phyloP scores from a whole-genome alignment of 1,140 invertebrate species.

The Temnothorax nylanderi region DNA sequence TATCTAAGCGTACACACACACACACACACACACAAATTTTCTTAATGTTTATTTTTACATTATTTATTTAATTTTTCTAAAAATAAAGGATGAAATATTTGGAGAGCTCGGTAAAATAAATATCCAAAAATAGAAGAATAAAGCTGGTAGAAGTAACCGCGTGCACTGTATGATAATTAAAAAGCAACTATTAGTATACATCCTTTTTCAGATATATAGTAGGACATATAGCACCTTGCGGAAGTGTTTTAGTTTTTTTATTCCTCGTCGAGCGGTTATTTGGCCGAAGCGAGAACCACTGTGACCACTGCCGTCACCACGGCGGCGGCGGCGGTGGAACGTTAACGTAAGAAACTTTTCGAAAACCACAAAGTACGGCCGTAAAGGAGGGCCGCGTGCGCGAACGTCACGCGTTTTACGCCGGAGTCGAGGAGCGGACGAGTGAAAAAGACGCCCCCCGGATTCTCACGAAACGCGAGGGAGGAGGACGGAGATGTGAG shows the following conservation, averaged over 20 bases:
- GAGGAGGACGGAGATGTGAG: conserved; percentile 24
- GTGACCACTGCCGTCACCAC: conserved; percentile 17
- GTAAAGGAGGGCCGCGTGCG: conserved; percentile 76
- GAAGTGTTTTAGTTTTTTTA: background rate
- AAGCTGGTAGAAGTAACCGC: background rate
- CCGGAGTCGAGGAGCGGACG: conserved; percentile 22
- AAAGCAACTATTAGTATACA: background rate
- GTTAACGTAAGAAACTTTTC: conserved; percentile 77
- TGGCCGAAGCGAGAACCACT: conserved; percentile 45
- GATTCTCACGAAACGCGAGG: conserved; percentile 44
- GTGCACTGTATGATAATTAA: background rate
- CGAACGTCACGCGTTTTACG: conserved; percentile 60
- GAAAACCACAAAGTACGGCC: conserved; percentile 81
- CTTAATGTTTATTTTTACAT: background rate
- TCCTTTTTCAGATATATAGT: background rate
- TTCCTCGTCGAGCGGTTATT: conserved; percentile 2
- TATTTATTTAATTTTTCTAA: background rate
- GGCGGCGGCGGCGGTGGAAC: conserved; percentile 20
- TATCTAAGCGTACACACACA: no score
- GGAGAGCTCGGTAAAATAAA: background rate
- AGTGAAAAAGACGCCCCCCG: conserved; percentile 44
- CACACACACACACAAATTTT: background rate
- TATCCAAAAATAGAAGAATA: background rate
- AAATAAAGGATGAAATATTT: background rate
- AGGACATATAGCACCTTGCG: background rate